These are phyloP conservation scores for Hetaerina titia DNA, from an alignment of 2,888 invertebrate genomes.

Conservation along the genomic window DNA sequence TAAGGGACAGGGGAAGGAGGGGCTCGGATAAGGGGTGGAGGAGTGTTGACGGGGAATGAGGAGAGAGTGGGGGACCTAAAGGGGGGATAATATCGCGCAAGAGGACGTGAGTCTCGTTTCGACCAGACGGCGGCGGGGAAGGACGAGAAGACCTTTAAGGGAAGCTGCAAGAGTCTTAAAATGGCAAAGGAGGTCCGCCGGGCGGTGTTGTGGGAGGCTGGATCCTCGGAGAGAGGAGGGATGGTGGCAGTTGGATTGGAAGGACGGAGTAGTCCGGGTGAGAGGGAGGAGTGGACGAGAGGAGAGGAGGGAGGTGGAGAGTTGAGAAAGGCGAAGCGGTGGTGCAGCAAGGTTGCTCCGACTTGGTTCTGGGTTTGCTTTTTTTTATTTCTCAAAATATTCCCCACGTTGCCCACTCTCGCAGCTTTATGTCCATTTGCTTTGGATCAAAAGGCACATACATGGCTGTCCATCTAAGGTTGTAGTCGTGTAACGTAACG, in stretches of 20 bases:
- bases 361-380: background rate
- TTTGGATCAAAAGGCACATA: background rate
- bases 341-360: background rate
- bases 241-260: background rate
- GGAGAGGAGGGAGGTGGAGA: background rate
- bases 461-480: background rate
- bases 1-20: background rate
- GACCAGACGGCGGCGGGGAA: background rate
- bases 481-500: too few relatives aligned
- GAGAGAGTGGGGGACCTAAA: background rate
- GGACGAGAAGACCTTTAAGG: background rate
- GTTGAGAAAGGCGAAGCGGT: background rate
- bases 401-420: background rate
- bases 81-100: background rate
- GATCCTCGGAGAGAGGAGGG: background rate
- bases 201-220: background rate
- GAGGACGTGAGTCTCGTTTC: constrained; percentile 14
- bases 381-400: background rate
- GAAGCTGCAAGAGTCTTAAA: constrained; percentile 24
- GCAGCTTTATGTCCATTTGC: background rate
- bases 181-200: background rate
- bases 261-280: background rate
- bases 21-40: background rate
- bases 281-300: background rate
- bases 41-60: background rate